Evolutionary conservation across 2,797 vertebrate species (phyloP).

Genomic region (Pelodytes ibericus): DNA sequence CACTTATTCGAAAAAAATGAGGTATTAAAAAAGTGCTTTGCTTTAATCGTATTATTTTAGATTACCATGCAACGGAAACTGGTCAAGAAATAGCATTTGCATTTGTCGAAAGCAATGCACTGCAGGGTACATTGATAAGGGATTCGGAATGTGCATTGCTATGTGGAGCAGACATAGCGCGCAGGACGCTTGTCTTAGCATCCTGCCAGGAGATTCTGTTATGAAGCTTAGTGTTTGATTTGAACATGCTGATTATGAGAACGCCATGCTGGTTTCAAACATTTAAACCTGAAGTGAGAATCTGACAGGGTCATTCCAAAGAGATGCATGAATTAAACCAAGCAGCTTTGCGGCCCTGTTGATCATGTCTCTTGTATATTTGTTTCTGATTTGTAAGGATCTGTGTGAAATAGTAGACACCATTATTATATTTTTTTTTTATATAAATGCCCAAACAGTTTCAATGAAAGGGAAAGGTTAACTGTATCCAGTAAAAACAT

Average conservation of each 20-base stretch:
- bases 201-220: slow-evolving; percentile 47
- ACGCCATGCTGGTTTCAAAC: slow-evolving; percentile 44
- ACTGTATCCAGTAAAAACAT: too few relatives aligned
- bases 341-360: neutral
- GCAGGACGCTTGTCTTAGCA: slow-evolving; percentile 20
- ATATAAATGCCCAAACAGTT: too few relatives aligned
- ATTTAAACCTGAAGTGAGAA: slow-evolving; percentile 27
- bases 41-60: slow-evolving; percentile 4
- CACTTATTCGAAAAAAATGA: too few relatives aligned
- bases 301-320: slow-evolving; percentile 34
- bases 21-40: too few relatives aligned
- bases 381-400: neutral
- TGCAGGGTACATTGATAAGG: slow-evolving; percentile 25
- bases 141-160: slow-evolving; percentile 28
- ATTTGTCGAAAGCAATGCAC: slow-evolving; percentile 15
- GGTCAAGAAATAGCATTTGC: slow-evolving; percentile 32
- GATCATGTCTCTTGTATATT: neutral
- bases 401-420: too few relatives aligned
- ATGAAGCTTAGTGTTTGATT: slow-evolving; percentile 48
- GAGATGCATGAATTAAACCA: slow-evolving; percentile 29
- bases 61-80: slow-evolving; percentile 21
- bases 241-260: slow-evolving; percentile 38
- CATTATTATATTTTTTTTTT: too few relatives aligned
- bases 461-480: too few relatives aligned
- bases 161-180: slow-evolving; percentile 35